phyloP scores from a whole-genome alignment of 1,140 invertebrate species.

The Meloidogyne chitwoodi region DNA sequence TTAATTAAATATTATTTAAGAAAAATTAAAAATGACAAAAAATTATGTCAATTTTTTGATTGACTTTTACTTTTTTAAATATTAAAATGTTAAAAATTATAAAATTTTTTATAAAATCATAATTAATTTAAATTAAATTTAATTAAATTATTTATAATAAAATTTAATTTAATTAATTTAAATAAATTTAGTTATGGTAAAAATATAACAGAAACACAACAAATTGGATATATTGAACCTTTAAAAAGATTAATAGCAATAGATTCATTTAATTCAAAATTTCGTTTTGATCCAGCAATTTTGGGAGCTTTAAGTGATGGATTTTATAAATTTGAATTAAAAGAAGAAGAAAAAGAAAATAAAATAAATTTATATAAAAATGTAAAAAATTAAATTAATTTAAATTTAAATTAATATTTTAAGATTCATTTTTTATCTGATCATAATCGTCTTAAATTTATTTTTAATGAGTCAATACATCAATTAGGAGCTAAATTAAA shows the following conservation, averaged over 20 bases:
- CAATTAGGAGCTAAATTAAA: constrained; percentile 11
- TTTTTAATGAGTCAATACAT: constrained; percentile 22
- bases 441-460: constrained; percentile 18
- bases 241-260: not conserved
- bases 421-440: constrained; percentile 24
- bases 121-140: too few relatives aligned
- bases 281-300: constrained; percentile 29
- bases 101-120: too few relatives aligned
- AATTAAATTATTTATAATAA: too few relatives aligned
- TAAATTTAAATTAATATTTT: not conserved
- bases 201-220: not conserved
- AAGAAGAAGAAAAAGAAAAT: not conserved
- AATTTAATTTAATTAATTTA: not conserved
- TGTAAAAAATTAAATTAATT: constrained; percentile 7
- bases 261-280: not conserved
- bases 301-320: constrained; percentile 23
- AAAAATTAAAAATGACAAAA: too few relatives aligned
- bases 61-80: too few relatives aligned
- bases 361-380: not conserved
- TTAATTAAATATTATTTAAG: too few relatives aligned
- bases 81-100: too few relatives aligned
- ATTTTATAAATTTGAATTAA: constrained; percentile 21
- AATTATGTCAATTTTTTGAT: too few relatives aligned
- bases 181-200: not conserved
- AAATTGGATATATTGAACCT: not conserved